These are phyloP conservation scores for Phoxinus dragarum DNA, from an alignment of 2,797 vertebrate genomes.

Conservation along the genomic window DNA sequence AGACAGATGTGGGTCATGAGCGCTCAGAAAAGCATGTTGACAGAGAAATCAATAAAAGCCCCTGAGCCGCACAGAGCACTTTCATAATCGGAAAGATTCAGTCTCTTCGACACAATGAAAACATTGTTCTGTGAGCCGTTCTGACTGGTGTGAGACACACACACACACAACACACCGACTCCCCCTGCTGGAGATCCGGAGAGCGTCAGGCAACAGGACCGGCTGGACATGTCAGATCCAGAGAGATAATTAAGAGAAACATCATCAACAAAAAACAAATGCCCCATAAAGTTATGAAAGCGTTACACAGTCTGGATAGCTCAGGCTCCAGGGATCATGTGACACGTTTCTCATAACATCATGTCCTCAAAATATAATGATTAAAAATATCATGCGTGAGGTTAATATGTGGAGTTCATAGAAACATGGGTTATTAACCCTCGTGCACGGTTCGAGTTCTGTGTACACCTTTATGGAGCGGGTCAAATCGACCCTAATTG, in stretches of 20 bases:
- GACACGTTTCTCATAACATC: no score
- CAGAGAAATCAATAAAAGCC: slow-evolving; percentile 28
- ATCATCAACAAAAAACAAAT: neutral
- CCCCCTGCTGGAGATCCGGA: neutral
- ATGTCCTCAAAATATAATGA: no score
- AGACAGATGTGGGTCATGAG: slow-evolving; percentile 37
- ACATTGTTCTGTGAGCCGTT: neutral
- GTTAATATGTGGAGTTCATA: no score
- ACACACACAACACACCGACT: neutral
- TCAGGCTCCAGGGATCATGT: no score
- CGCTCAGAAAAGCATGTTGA: neutral
- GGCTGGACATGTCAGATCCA: neutral
- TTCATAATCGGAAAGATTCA: slow-evolving; percentile 14
- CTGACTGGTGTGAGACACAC: neutral
- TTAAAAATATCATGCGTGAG: no score
- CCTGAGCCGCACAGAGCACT: slow-evolving; percentile 18
- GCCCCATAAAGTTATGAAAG: no score
- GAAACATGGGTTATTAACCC: no score
- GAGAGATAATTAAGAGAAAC: neutral
- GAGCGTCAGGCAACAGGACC: neutral
- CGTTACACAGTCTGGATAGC: no score
- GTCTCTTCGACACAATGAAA: neutral
- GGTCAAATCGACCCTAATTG: no score
- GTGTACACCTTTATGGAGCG: no score
- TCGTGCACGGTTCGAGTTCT: no score